Evolutionary conservation across 2,797 vertebrate species (phyloP).

Genomic region (Zonotrichia albicollis): DNA sequence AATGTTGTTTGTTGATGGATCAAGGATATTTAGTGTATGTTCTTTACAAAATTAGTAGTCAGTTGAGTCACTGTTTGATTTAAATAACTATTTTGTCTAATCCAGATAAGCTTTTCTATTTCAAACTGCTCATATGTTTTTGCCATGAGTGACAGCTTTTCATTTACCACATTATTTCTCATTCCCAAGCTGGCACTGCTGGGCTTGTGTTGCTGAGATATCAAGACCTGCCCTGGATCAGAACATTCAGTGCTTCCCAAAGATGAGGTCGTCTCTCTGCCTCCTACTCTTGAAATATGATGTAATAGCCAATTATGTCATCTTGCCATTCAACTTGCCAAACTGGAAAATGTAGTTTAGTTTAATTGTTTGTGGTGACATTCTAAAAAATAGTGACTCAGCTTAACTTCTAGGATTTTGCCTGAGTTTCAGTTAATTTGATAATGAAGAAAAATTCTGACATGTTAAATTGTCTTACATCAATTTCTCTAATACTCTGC

Average conservation of each 20-base stretch:
- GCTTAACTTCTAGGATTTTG: background rate
- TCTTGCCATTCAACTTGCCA: constrained; percentile 20
- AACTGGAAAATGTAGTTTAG: constrained; percentile 42
- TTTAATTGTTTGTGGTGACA: background rate
- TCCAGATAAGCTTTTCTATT: background rate
- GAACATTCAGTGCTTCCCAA: background rate
- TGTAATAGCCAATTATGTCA: constrained; percentile 25
- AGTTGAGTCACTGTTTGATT: constrained; percentile 5
- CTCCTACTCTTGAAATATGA: constrained; percentile 1
- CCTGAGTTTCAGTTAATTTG: constrained; percentile 2
- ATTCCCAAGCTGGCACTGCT: background rate
- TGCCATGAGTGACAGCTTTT: background rate
- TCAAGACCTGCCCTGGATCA: background rate
- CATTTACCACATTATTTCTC: constrained; percentile 3
- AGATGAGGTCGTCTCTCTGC: background rate
- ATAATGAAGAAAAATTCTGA: background rate
- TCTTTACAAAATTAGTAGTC: constrained; percentile 31
- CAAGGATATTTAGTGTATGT: background rate
- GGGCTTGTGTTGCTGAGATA: constrained; percentile 11
- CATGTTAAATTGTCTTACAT: background rate
- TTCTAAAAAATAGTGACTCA: background rate
- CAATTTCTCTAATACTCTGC: background rate
- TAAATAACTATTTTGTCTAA: constrained; percentile 41
- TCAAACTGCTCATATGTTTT: background rate
- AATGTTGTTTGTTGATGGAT: background rate